Base-by-base conservation (phyloP, 64 coral and sea anemone species). In the Stylophora pistillata region DNA sequence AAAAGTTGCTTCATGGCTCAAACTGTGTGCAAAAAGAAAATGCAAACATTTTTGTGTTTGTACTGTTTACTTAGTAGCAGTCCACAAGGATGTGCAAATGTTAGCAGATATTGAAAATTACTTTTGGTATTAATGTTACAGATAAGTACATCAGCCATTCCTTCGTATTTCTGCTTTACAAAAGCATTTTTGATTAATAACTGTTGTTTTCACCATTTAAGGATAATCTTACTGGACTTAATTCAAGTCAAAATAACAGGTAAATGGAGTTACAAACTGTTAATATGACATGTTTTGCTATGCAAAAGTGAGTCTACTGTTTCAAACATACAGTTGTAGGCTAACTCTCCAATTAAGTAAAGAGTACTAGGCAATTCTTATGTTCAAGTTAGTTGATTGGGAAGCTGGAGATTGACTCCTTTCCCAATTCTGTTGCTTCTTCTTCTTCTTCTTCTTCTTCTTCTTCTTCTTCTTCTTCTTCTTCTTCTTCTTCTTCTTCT, bases 231-330 rank as follows among this genome's bases (percentile, higher is more conserved):
- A 32, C 62, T 96, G 52, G 91, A 96, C 54, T 82, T 96, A 55
- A 37, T 96, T 15, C 87, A 90, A 29, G 87, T 86, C 68, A 87
- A 90, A 89, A 88, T 93, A 66, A 77, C 94, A 93, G 94, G 94
- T 96, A 76, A 84, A 53, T 76, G 26, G 23, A 53, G 5, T 23
- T 73, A 37, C 17, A 73, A 16, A 21, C 14, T 15, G 23, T 56
- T 47, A 4, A 47, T 47, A 47, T 47, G 37, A 7, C 37, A 47
- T 47, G 37, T 47, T n/a, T n/a, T n/a, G 37, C 37, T 4, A 4
- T 3, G 37, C 37, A 47, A 47, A 47, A 47, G 37, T 4, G 37
- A 47, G 37, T 47, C 37, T 47, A 3, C 7, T 3, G 37, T 3
- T 47, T 4, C 37, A 47, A 47, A 47, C 37, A 47, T 47, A 47